These are phyloP conservation scores for Decapterus maruadsi DNA, from an alignment of 2,797 vertebrate species.

Conservation along the genomic window DNA sequence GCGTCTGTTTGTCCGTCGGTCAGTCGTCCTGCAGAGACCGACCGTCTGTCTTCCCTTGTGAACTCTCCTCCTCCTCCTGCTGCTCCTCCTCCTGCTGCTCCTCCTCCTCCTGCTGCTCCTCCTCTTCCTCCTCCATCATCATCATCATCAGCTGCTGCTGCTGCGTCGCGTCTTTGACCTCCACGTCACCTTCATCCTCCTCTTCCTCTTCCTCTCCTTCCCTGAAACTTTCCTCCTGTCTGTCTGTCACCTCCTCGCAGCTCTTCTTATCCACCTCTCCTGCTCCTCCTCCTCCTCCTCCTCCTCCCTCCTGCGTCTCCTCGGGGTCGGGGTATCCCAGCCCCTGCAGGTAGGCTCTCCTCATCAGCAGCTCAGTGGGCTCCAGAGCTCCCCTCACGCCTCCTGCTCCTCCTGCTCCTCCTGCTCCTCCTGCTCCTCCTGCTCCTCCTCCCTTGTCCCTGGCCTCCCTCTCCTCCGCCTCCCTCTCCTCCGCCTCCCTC, in stretches of 20 bases:
- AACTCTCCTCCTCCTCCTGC: slow-evolving; percentile 94
- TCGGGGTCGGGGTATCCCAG: slow-evolving; percentile 94
- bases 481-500: slow-evolving; percentile 94
- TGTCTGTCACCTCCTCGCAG: slow-evolving; percentile 88
- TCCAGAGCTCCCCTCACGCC: slow-evolving; percentile 83
- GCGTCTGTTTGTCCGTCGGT: slow-evolving; percentile 66
- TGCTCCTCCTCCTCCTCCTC: slow-evolving; percentile 35
- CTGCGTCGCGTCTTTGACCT: slow-evolving; percentile 79
- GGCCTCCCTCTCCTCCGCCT: slow-evolving; percentile 92
- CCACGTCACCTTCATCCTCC: slow-evolving; percentile 82
- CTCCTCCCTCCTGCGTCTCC: slow-evolving; percentile 86
- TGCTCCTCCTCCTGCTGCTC: too few species aligned
- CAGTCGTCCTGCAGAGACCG: slow-evolving; percentile 93
- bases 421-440: slow-evolving; percentile 54
- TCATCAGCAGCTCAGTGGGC: slow-evolving; percentile 94
- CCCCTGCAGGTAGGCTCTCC: slow-evolving; percentile 92
- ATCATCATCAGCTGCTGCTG: too few species aligned
- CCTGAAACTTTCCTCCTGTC: slow-evolving; percentile 89
- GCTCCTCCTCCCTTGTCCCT: slow-evolving; percentile 86
- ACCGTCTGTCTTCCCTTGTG: slow-evolving; percentile 92
- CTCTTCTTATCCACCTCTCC: slow-evolving; percentile 80
- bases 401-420: slow-evolving; percentile 55
- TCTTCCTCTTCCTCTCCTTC: slow-evolving; percentile 88
- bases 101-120: too few species aligned
- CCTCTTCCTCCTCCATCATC: too few species aligned